Evolutionary conservation across 2,888 invertebrate genomes (phyloP), one percentile per base, ranked within the genome.

Genomic region (Caenorhabditis auriculariae): DNA sequence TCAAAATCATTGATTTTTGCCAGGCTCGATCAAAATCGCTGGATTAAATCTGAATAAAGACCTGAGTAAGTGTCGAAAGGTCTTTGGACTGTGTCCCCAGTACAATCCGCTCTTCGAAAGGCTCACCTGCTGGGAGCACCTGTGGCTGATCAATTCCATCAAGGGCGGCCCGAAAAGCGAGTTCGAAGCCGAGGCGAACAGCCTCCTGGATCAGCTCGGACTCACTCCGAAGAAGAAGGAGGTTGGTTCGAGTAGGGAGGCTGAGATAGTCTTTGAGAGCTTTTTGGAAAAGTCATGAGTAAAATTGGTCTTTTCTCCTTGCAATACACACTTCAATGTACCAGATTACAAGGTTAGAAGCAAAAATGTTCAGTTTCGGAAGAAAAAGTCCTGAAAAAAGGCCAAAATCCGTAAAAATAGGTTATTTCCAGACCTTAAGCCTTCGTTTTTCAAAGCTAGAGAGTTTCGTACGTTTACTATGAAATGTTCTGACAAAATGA

Each of bases 111-210:
- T 76, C 3, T 76, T 75, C 49, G 66, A 54, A 2, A 55, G 54
- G 7, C 44, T 76, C 46, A 76, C 76, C n/a, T 73, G 72, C 1
- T 52, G 35, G 21, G 77, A 76, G 49, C 76, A 76, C 43, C 52
- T 74, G 19, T 45, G 52, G 28, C 51, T 74, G 24, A 69, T 72
- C 9, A 37, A 56, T 23, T 23, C 27, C 5, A 7, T 56, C 23
- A 57, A 57, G 28, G 24, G 41, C 4, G 44, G 4, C 9, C n/a
- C 5, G 3, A 26, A 43, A 51, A 15, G 2, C n/a, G 28, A 12
- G 0, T 55, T 55, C 27, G 44, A 44, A n/a, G 38, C 48, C 3
- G 55, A 55, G 9, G 54, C 54, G 7, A 28, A 43, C 4, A 17
- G 15, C 3, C 28, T 54, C 19, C 21, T 54, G 46, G n/a, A 28